Conservation (phyloP, 2,888 invertebrate genomes). For the Apamea epomidion region DNA sequence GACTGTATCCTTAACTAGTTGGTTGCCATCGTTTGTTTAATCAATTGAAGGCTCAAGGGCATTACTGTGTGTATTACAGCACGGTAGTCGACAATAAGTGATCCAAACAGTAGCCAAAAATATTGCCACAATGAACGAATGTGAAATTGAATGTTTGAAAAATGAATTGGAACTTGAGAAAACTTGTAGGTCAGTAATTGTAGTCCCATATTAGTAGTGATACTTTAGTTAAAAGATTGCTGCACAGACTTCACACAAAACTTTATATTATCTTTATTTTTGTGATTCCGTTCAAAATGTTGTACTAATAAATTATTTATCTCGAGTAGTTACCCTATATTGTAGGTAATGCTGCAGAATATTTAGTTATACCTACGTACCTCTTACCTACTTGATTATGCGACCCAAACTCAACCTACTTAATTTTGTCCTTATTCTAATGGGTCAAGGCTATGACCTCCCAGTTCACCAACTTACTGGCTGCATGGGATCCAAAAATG, state of each 20-base stretch:
- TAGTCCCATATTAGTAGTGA: not conserved
- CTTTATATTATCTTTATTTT: not conserved
- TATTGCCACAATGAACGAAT: constrained; percentile 80
- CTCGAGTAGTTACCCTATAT: not conserved
- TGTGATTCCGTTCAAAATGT: not conserved
- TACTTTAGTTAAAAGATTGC: not conserved
- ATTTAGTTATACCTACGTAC: not conserved
- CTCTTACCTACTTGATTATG: constrained; percentile 31
- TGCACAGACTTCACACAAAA: not conserved
- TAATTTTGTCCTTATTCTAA: constrained; percentile 39
- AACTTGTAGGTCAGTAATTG: constrained; percentile 81
- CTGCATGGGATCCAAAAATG: constrained; percentile 28
- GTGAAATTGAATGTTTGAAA: constrained; percentile 86
- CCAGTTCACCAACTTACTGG: constrained; percentile 5
- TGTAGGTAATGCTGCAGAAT: constrained; percentile 11
- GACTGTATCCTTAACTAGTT: constrained; percentile 45
- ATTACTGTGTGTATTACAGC: constrained; percentile 46
- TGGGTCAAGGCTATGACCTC: constrained; percentile 48
- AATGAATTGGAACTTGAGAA: constrained; percentile 88
- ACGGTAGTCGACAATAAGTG: constrained; percentile 53
- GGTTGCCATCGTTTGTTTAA: constrained; percentile 70
- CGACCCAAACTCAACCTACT: constrained; percentile 21
- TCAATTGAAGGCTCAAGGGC: constrained; percentile 67
- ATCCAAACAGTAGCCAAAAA: constrained; percentile 37
- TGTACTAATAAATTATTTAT: not conserved